Evolutionary conservation across 1,140 invertebrate species (phyloP).

Genomic region (Carcinoscorpius rotundicauda): DNA sequence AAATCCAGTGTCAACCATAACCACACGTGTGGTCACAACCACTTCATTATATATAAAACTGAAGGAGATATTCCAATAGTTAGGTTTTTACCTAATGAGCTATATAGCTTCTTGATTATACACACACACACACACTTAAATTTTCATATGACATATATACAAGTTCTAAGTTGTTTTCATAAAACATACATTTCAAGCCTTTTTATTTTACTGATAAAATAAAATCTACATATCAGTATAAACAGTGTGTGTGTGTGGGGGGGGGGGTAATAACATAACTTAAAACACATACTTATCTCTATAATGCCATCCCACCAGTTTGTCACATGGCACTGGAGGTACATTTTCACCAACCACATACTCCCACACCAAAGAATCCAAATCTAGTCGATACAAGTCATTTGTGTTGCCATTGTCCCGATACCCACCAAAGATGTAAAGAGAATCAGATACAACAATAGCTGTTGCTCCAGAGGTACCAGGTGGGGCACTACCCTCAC

Average conservation of each 20-base stretch:
- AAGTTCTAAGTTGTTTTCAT: no score
- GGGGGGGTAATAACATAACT: background rate
- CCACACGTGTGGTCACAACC: no score
- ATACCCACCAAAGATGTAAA: constrained; percentile 38
- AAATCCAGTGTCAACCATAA: no score
- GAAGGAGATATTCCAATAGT: no score
- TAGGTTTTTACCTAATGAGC: no score
- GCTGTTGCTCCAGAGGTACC: constrained; percentile 33
- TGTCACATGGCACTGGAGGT: constrained; percentile 34
- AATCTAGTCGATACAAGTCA: constrained; percentile 30
- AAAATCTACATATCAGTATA: background rate
- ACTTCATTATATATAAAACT: no score
- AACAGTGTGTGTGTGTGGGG: constrained; percentile 20
- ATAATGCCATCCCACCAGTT: constrained; percentile 34
- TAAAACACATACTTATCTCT: constrained; percentile 28
- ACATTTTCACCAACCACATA: constrained; percentile 20
- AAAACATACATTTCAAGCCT: no score
- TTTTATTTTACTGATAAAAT: no score
- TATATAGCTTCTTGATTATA: no score
- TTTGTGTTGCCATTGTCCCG: constrained; percentile 27
- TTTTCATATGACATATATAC: no score
- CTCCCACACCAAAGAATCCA: constrained; percentile 30
- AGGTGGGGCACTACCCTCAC: constrained; percentile 24
- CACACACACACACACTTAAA: no score
- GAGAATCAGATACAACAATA: constrained; percentile 28